Percentiles rank a stretch among this genome's conserved stretches.
phyloP scores from a whole-genome alignment of 2,113 vertebrate genomes.

The Ia io region DNA sequence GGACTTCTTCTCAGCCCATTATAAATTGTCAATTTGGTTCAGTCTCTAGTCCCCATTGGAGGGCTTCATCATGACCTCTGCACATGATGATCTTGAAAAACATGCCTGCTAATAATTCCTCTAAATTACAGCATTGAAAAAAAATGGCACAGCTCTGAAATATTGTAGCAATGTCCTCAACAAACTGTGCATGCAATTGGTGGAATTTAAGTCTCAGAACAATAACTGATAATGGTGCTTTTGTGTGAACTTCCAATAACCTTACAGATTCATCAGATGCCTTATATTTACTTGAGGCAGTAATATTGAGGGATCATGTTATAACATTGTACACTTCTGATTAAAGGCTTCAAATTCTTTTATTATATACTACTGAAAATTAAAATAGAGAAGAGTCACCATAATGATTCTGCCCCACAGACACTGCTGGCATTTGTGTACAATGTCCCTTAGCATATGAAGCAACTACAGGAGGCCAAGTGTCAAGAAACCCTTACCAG shows the following conservation, averaged over 20 bases:
- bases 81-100: constrained; percentile 21
- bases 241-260: constrained; percentile 26
- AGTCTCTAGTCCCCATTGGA: background rate
- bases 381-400: background rate
- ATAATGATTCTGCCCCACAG: background rate
- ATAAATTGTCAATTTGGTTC: constrained; percentile 52
- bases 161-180: background rate
- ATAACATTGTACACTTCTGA: background rate
- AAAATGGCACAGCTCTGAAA: constrained; percentile 43
- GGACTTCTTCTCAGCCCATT: background rate
- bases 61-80: constrained; percentile 37
- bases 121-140: constrained; percentile 47
- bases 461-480: background rate
- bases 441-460: background rate
- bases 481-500: background rate
- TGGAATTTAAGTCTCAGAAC: constrained; percentile 51
- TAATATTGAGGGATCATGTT: background rate
- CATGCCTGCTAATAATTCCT: constrained; percentile 57
- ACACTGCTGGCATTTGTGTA: background rate
- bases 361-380: background rate
- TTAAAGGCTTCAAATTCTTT: background rate
- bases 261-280: background rate
- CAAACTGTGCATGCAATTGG: background rate
- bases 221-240: background rate
- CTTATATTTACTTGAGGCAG: background rate